These are phyloP conservation scores for Polydesmus complanatus DNA, from an alignment of 2,888 invertebrate genomes.

Conservation along the genomic window DNA sequence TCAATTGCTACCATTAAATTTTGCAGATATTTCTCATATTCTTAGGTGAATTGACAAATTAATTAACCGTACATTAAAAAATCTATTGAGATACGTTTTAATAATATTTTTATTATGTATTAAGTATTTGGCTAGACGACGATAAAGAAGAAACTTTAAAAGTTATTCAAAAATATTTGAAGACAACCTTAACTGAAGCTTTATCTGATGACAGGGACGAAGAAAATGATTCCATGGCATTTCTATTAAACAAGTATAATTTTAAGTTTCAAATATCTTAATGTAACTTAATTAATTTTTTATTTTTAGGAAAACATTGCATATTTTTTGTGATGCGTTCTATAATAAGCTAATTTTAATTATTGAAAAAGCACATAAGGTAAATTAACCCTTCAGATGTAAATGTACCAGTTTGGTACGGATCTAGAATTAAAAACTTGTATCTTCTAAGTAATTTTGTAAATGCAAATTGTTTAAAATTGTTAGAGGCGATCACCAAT, in stretches of 20 bases:
- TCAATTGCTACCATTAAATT: background rate
- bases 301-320: background rate
- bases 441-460: background rate
- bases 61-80: background rate
- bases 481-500: background rate
- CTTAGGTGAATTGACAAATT: too few species aligned
- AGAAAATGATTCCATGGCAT: background rate
- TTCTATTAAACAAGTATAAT: background rate
- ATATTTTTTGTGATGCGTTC: background rate
- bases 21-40: background rate
- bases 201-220: background rate
- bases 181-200: background rate
- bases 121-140: background rate
- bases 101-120: background rate
- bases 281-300: background rate
- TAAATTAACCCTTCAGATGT: background rate
- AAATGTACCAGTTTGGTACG: background rate
- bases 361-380: background rate
- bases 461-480: background rate
- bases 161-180: background rate
- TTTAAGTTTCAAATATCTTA: background rate
- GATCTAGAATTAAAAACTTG: too few species aligned
- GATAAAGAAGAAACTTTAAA: too few species aligned
- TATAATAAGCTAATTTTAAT: background rate
- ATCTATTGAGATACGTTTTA: background rate